Base-by-base conservation (phyloP, 2,888 invertebrate genomes). In the Acronicta aceris region DNA sequence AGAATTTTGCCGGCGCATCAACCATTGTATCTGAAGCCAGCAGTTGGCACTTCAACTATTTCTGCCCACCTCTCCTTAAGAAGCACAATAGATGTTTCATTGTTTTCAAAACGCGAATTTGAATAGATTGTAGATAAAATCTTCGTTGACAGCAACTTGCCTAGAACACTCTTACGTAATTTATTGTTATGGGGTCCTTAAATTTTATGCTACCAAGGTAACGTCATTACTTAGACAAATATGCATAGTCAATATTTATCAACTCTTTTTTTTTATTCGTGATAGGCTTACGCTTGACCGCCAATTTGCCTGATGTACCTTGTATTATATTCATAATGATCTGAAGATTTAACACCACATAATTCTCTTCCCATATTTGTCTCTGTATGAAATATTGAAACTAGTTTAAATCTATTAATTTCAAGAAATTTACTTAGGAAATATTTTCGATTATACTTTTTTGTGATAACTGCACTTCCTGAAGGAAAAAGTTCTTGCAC, bases 91-190 rank as follows among this genome's bases (percentile, higher is more conserved):
- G 86, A 62, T 75, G 78, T 79, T 86, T 79, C 86, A 88, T 87
- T 87, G 89, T 90, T 84, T 81, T 80, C 82, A 78, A 84, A 85
- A 83, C 76, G 78, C 76, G 82, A 82, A 87, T 88, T 87, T 85
- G 83, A 88, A 89, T 83, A 74, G 81, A 83, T 84, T 82, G 78
- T 66, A 75, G 90, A 92, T 91, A 85, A 78, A 79, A 91, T 91
- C 90, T 83, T 78, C 49, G 74, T 76, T 84, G 88, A 83, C 87
- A 79, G 82, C 78, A 59, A 74, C 57, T 64, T 77, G 58, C 62
- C 65, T 69, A 63, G 63, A 64, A 73, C 65, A 60, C 21, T 59
- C 55, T 71, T 67, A 57, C 65, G 60, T 73, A 65, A 74, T 72
- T 78, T 76, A 76, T 73, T 74, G 74, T 69, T 73, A 69, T 74